Evolutionary conservation across 2,888 invertebrate species (phyloP).

Genomic region (Patella ulyssiponensis): DNA sequence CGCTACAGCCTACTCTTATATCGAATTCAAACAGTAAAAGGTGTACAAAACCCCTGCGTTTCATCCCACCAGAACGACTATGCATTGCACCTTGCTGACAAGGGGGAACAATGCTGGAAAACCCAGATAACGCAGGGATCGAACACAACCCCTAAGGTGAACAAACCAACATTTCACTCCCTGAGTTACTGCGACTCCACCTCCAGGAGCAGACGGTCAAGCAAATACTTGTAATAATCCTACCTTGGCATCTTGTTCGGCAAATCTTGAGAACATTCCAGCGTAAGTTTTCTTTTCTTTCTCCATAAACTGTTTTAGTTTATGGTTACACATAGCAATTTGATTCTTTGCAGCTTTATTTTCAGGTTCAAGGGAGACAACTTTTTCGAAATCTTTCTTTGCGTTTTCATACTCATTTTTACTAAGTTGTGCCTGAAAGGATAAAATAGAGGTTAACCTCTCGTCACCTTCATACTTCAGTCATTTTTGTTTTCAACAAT

Average conservation of each 20-base stretch:
- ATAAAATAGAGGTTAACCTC: no score
- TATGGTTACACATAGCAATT: conserved; percentile 80
- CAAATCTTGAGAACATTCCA: conserved; percentile 95
- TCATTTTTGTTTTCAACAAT: no score
- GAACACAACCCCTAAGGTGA: not conserved
- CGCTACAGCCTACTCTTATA: no score
- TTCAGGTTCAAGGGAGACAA: conserved; percentile 84
- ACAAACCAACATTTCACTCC: no score
- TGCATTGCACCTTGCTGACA: no score
- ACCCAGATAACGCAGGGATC: no score
- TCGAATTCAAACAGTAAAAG: no score
- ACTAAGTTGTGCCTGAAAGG: conserved; percentile 78
- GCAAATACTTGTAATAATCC: not conserved
- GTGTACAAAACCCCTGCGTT: no score
- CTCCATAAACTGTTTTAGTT: conserved; percentile 82
- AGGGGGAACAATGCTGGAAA: no score
- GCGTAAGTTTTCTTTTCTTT: conserved; percentile 90
- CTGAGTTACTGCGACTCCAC: no score
- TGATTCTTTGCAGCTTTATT: conserved; percentile 91
- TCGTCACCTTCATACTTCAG: no score
- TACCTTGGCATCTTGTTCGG: conserved; percentile 60
- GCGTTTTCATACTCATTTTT: conserved; percentile 86
- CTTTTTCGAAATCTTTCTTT: conserved; percentile 82
- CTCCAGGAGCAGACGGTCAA: not conserved
- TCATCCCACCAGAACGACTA: no score